Percentiles rank a stretch among this genome's conserved stretches.
Conservation (phyloP, 2,888 invertebrate species). For the Rhabditoides inermis region DNA sequence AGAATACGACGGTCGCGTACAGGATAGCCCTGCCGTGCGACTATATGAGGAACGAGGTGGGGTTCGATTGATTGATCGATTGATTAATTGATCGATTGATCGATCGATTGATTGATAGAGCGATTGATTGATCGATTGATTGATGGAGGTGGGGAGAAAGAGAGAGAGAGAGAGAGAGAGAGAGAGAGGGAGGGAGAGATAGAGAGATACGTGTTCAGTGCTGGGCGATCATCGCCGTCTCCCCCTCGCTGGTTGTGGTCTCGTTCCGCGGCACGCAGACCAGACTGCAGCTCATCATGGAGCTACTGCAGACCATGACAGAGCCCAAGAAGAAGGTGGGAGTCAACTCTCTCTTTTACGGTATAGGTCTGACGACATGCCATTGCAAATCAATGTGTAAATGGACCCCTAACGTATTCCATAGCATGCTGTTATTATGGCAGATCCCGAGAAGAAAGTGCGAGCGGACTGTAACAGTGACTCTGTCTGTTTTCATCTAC, state of each 20-base stretch:
- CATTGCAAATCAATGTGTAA: too few species aligned
- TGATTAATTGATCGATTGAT: not conserved
- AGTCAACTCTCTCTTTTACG: too few species aligned
- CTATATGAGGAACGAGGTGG: constrained; percentile 33
- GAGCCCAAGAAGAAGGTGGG: constrained; percentile 30
- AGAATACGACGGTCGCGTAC: constrained; percentile 27
- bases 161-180: too few species aligned
- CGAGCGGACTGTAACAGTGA: too few species aligned
- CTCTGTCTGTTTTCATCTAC: not conserved
- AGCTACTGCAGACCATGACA: constrained; percentile 45
- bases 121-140: not conserved
- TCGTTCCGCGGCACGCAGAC: constrained; percentile 45
- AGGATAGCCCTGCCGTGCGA: constrained; percentile 33
- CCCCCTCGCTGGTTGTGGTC: constrained; percentile 34
- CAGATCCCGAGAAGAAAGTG: too few species aligned
- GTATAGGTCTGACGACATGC: too few species aligned
- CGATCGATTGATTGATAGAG: too few species aligned
- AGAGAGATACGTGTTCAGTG: constrained; percentile 39
- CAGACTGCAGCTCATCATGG: constrained; percentile 42
- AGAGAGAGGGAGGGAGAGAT: too few species aligned
- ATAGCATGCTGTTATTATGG: too few species aligned
- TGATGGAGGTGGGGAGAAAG: constrained; percentile 1
- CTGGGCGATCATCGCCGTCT: constrained; percentile 40
- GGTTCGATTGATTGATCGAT: not conserved
- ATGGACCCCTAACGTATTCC: too few species aligned